A percentile compares a stretch with the other conserved stretches of the same genome.
Evolutionary conservation across 2,797 vertebrate species (phyloP).

Genomic region (Gephyroberyx darwinii): DNA sequence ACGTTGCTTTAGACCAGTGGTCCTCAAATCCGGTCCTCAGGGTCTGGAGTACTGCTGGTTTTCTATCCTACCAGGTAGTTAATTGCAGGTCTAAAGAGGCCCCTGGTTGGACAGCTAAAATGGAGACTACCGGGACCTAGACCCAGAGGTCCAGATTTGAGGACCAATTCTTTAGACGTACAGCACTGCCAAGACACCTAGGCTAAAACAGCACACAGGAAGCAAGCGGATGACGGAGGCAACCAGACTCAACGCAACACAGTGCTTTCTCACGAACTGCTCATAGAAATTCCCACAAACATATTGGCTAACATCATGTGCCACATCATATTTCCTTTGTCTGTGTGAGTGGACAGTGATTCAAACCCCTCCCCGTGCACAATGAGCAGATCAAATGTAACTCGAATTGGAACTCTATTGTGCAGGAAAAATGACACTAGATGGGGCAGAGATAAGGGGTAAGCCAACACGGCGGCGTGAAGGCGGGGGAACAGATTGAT

Average conservation of each 20-base stretch:
- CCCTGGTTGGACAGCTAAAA: too few species aligned
- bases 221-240: not conserved
- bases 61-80: too few species aligned
- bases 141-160: too few species aligned
- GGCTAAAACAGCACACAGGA: not conserved
- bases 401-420: constrained; percentile 51
- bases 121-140: too few species aligned
- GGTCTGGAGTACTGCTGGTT: too few species aligned
- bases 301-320: not conserved
- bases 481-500: constrained; percentile 58
- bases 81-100: too few species aligned
- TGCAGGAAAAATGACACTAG: constrained; percentile 19
- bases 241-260: not conserved
- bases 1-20: too few species aligned
- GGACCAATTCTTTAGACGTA: too few species aligned
- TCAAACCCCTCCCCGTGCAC: not conserved
- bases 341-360: constrained; percentile 17
- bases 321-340: constrained; percentile 24
- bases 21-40: too few species aligned
- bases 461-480: constrained; percentile 55
- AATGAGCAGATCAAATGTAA: constrained; percentile 37
- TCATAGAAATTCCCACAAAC: not conserved
- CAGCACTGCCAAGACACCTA: not conserved
- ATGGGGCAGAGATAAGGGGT: constrained; percentile 66
- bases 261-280: not conserved